Evolutionary conservation across 2,888 invertebrate species (phyloP).

Genomic region (Neoascia interrupta): DNA sequence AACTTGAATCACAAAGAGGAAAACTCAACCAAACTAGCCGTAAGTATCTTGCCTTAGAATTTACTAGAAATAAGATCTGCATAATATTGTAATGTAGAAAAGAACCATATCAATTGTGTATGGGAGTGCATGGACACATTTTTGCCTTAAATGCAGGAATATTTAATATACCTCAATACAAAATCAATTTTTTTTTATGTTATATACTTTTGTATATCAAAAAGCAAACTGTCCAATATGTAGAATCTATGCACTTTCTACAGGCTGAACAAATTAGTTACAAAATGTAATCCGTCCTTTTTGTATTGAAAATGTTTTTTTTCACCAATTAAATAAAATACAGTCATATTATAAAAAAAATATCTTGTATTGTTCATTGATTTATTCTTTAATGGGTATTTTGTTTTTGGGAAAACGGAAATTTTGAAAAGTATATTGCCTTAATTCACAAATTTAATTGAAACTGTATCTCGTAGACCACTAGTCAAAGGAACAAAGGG

Average conservation of each 20-base stretch:
- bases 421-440: too few species aligned
- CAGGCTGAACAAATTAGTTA: slow-evolving; percentile 7
- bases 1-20: slow-evolving; percentile 1
- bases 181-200: slow-evolving; percentile 5
- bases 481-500: too few species aligned
- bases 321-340: neutral
- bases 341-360: too few species aligned
- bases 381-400: too few species aligned
- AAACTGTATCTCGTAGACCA: too few species aligned
- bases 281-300: slow-evolving; percentile 66
- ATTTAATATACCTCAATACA: slow-evolving; percentile 27
- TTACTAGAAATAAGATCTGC: slow-evolving; percentile 3
- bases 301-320: slow-evolving; percentile 55
- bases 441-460: too few species aligned
- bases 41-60: slow-evolving; percentile 41
- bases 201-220: slow-evolving; percentile 8
- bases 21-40: slow-evolving; percentile 16
- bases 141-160: slow-evolving; percentile 34
- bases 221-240: neutral
- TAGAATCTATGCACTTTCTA: slow-evolving; percentile 9
- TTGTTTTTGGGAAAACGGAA: too few species aligned
- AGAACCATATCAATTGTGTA: neutral
- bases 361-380: too few species aligned
- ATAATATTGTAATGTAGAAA: too few species aligned
- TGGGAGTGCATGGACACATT: slow-evolving; percentile 29